These are phyloP conservation scores for Cyclopterus lumpus DNA, from an alignment of 2,797 vertebrate species.

Conservation along the genomic window DNA sequence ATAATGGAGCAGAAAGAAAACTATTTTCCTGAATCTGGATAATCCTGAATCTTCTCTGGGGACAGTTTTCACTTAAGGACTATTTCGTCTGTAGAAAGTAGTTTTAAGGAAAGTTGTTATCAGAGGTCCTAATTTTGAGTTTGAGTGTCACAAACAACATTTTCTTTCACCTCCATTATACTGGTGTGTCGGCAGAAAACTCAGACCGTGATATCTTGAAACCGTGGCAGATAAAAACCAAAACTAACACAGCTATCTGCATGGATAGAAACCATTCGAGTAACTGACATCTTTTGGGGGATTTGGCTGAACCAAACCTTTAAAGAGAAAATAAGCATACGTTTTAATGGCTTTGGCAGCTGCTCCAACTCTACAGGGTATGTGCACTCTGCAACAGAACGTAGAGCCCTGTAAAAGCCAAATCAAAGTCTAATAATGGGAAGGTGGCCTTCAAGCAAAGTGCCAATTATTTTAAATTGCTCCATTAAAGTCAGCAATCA, in stretches of 20 bases:
- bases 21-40: background rate
- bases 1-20: background rate
- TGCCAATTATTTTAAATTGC: conserved; percentile 75
- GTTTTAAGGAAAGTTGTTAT: background rate
- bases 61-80: background rate
- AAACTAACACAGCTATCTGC: background rate
- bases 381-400: conserved; percentile 49
- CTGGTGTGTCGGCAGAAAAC: background rate
- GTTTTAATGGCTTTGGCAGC: conserved; percentile 60
- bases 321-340: conserved; percentile 25
- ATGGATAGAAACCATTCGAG: background rate
- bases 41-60: background rate
- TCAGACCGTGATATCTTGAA: background rate
- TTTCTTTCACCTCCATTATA: background rate
- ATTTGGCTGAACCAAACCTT: conserved; percentile 16
- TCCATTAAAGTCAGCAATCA: conserved; percentile 70
- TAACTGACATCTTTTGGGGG: background rate
- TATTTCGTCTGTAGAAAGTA: background rate
- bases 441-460: conserved; percentile 73
- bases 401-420: conserved; percentile 65
- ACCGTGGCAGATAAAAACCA: background rate
- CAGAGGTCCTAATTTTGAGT: background rate
- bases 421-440: conserved; percentile 73
- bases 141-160: background rate
- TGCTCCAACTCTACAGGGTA: conserved; percentile 48